These are phyloP conservation scores for Zosterops borbonicus DNA, from an alignment of 2,113 vertebrate genomes.

Conservation along the genomic window DNA sequence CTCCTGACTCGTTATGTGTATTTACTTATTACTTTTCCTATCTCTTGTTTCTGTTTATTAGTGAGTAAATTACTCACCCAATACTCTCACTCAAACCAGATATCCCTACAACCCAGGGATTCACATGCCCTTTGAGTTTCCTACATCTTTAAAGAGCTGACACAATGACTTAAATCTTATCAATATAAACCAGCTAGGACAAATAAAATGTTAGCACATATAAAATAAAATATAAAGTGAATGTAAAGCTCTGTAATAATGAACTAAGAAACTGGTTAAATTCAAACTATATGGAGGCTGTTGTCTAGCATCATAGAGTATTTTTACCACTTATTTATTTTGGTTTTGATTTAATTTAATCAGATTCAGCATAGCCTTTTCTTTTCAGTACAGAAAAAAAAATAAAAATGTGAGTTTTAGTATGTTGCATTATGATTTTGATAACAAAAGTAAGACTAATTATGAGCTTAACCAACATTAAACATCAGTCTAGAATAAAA, in stretches of 20 bases:
- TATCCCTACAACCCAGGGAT: neutral
- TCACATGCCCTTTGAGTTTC: neutral
- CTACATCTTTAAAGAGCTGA: neutral
- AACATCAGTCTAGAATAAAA: constrained; percentile 40
- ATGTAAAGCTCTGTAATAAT: neutral
- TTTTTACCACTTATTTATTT: neutral
- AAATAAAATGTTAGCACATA: neutral
- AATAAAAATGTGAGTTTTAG: neutral
- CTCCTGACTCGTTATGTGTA: neutral
- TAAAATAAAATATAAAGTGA: neutral
- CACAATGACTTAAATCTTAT: neutral
- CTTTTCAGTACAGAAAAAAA: neutral
- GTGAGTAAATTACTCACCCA: neutral
- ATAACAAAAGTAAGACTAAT: neutral
- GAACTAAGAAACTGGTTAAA: neutral
- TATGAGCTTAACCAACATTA: neutral
- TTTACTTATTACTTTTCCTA: neutral
- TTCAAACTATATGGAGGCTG: neutral
- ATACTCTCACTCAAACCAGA: neutral
- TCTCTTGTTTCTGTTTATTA: neutral
- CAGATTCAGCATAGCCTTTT: neutral
- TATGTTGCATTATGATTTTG: neutral
- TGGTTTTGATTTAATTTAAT: neutral
- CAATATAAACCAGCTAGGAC: neutral
- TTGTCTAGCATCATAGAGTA: neutral